These are phyloP conservation scores for Miltochrista miniata DNA, from an alignment of 2,888 invertebrate species.

Conservation along the genomic window DNA sequence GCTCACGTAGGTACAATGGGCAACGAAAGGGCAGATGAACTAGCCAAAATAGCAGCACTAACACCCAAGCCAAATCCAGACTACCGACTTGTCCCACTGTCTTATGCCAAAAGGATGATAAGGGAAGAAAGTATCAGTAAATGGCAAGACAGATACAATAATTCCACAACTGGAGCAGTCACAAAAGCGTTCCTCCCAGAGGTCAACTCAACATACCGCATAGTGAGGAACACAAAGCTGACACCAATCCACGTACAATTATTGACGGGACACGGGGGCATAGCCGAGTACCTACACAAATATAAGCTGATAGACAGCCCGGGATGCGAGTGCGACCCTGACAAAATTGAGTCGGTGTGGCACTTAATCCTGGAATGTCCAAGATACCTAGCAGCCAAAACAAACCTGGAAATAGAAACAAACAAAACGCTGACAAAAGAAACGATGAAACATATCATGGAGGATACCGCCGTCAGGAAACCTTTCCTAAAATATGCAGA, in stretches of 20 bases:
- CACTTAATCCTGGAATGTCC: constrained; percentile 4
- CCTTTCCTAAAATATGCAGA: not conserved
- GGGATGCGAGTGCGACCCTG: constrained; percentile 10
- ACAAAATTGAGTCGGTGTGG: not conserved
- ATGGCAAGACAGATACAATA: constrained; percentile 10
- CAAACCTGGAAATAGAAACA: not conserved
- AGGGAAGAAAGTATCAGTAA: constrained; percentile 1
- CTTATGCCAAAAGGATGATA: constrained; percentile 6
- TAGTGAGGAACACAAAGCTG: not conserved
- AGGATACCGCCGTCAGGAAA: not conserved
- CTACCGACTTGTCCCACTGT: constrained; percentile 5
- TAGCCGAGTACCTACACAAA: constrained; percentile 7
- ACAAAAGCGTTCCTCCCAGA: constrained; percentile 6
- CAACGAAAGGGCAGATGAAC: constrained; percentile 12
- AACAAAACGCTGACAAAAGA: not conserved
- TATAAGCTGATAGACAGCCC: constrained; percentile 6
- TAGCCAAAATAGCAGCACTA: constrained; percentile 5
- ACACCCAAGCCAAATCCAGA: not conserved
- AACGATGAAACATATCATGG: not conserved
- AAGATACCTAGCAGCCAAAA: not conserved
- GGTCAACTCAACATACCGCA: not conserved
- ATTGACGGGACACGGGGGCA: constrained; percentile 11
- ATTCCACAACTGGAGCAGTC: constrained; percentile 5
- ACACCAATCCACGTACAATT: constrained; percentile 2
- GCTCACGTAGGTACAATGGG: constrained; percentile 10